These are phyloP conservation scores for Pipistrellus pygmaeus DNA, from an alignment of 2,797 vertebrate species.

Conservation along the genomic window DNA sequence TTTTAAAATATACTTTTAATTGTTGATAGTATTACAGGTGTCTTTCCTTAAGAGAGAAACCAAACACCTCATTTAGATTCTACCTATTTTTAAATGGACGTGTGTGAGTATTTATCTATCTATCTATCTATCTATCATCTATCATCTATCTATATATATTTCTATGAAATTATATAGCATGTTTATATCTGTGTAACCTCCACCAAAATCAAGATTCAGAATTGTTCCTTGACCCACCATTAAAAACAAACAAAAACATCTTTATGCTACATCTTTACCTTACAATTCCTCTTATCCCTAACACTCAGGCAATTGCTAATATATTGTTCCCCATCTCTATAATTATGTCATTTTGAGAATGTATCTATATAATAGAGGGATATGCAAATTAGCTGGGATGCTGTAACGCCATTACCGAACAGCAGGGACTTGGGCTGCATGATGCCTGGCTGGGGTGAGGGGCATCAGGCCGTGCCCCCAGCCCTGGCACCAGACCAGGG, in stretches of 20 bases:
- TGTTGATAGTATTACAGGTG: too few relatives aligned
- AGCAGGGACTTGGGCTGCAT: too few relatives aligned
- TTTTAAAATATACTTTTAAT: too few relatives aligned
- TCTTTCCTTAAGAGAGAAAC: too few relatives aligned
- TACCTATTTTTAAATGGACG: neutral
- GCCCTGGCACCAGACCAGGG: too few relatives aligned
- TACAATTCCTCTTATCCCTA: neutral
- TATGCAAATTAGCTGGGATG: too few relatives aligned
- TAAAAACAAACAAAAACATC: neutral
- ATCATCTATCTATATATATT: neutral
- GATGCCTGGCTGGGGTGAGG: too few relatives aligned
- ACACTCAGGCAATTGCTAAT: neutral
- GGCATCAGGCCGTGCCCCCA: too few relatives aligned
- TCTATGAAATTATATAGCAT: slow-evolving; percentile 17
- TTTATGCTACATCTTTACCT: neutral
- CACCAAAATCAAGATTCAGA: neutral
- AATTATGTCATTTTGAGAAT: slow-evolving; percentile 7
- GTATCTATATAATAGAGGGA: too few relatives aligned
- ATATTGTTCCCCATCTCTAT: neutral
- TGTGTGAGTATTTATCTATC: too few relatives aligned
- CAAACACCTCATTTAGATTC: neutral
- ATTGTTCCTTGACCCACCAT: neutral
- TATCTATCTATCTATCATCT: too few relatives aligned
- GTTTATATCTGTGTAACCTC: neutral
- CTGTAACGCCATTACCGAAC: too few relatives aligned